Evolutionary conservation across 2,888 invertebrate genomes (phyloP), one percentile per base, ranked within the genome.

Genomic region (Ophonus ardosiacus): DNA sequence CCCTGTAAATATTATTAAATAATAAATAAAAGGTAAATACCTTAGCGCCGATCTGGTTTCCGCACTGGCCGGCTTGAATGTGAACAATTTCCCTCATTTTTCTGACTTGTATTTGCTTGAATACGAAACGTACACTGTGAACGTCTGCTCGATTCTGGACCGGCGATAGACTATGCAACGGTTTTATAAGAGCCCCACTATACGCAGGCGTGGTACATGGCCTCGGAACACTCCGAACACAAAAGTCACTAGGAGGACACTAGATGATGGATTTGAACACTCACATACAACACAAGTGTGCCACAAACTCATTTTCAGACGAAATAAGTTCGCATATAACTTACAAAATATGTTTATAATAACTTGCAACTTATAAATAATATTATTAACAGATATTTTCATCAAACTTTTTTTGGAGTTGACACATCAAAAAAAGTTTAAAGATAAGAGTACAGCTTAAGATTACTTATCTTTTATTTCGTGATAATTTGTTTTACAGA

Each of bases 81-180:
- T 97, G 97, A 88, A 97, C 97, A 89, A 97, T 97, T 95, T 97
- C 97, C 93, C 97, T 95, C 97, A 97, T 97, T 88, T 89, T 92
- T 88, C 87, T 86, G 84, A 78, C 51, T 56, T 61, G 24, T 51
- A 24, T 63, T 31, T 61, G n/a, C 40, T 17, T 84, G 78, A 84
- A 74, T 61, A 78, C 57, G 78, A 78, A 84, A 84, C 78, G 84
- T 78, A 84, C 84, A 84, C 76, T 76, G n/a, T 61, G 31, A 84
- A 84, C n/a, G 84, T 76, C 84, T 84, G 84, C 84, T 84, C 63
- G 84, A 65, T 78, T 84, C 84, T 84, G 78, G 65, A 40, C 51
- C 78, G 76, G 63, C 17, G 13, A 40, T 18, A 59, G 13, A 18
- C 18, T 21, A 74, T 13, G n/a, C 31, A 8, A 40, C n/a, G 3